A percentile compares a stretch with the other conserved stretches of the same genome.
phyloP scores from a whole-genome alignment of 2,113 vertebrate genomes.

The Xiphias gladius region DNA sequence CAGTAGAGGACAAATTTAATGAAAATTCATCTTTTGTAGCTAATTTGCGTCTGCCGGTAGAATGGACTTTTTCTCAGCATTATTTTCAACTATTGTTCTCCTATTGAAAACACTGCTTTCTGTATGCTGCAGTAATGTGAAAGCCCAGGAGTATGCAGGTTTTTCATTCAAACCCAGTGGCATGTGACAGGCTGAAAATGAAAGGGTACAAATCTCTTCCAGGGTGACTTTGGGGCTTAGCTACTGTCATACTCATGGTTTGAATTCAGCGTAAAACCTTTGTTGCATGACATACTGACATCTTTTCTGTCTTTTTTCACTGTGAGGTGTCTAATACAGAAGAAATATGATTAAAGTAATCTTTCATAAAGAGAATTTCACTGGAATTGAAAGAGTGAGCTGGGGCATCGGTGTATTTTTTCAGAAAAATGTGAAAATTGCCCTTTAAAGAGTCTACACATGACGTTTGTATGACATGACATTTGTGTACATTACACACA shows the following conservation, averaged over 20 bases:
- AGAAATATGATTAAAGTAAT: constrained; percentile 27
- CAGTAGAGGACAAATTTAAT: background rate
- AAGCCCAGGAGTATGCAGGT: constrained; percentile 50
- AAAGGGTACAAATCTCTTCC: constrained; percentile 66
- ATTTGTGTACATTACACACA: too few species aligned
- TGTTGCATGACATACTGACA: constrained; percentile 46
- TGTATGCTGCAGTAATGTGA: constrained; percentile 31
- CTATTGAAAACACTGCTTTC: constrained; percentile 17
- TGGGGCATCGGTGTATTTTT: background rate
- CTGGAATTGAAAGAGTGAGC: constrained; percentile 3
- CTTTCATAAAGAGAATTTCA: constrained; percentile 5
- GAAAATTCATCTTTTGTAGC: background rate
- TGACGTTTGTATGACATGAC: too few species aligned
- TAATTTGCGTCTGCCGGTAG: background rate
- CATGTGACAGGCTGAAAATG: constrained; percentile 66
- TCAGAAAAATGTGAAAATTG: background rate
- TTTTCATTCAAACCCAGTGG: constrained; percentile 62
- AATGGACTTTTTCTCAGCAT: background rate
- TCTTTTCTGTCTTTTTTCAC: constrained; percentile 12
- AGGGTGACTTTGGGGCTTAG: constrained; percentile 60
- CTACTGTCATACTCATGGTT: constrained; percentile 15
- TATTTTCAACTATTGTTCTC: background rate
- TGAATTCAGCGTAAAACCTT: constrained; percentile 37
- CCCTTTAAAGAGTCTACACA: background rate
- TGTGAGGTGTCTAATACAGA: constrained; percentile 2